Conservation (phyloP, 2,797 vertebrate genomes). For the Ptychobarbus kaznakovi region DNA sequence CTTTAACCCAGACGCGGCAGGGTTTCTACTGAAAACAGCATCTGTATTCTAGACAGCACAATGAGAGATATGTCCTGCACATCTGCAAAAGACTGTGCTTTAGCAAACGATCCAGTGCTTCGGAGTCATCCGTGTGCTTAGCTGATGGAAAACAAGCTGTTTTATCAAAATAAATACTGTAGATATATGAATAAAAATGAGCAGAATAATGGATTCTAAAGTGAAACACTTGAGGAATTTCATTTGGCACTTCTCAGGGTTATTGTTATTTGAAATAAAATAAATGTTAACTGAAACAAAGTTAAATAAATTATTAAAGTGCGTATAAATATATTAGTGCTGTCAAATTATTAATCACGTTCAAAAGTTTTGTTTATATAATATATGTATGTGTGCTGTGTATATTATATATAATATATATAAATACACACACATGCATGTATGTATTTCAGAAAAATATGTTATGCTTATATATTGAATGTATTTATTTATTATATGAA, state of each 20-base stretch:
- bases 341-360: no score
- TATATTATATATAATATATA: no score
- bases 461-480: no score
- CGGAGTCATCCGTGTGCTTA: conserved; percentile 67
- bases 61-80: not conserved
- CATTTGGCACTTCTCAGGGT: not conserved
- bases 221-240: not conserved
- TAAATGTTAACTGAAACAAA: no score
- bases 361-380: no score
- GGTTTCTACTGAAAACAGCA: conserved; percentile 46
- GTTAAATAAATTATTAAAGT: no score
- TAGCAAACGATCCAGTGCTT: conserved; percentile 59
- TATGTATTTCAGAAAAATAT: no score
- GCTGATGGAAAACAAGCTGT: conserved; percentile 57
- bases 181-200: not conserved
- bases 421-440: no score
- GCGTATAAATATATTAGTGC: no score
- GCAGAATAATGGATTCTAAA: not conserved
- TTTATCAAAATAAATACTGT: conserved; percentile 54
- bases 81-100: conserved; percentile 66
- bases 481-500: no score
- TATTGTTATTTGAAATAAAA: not conserved
- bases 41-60: not conserved
- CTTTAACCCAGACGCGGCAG: conserved; percentile 70
- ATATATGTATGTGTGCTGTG: no score